Evolutionary conservation across 2,797 vertebrate genomes (phyloP).

Genomic region (Trematomus bernacchii): DNA sequence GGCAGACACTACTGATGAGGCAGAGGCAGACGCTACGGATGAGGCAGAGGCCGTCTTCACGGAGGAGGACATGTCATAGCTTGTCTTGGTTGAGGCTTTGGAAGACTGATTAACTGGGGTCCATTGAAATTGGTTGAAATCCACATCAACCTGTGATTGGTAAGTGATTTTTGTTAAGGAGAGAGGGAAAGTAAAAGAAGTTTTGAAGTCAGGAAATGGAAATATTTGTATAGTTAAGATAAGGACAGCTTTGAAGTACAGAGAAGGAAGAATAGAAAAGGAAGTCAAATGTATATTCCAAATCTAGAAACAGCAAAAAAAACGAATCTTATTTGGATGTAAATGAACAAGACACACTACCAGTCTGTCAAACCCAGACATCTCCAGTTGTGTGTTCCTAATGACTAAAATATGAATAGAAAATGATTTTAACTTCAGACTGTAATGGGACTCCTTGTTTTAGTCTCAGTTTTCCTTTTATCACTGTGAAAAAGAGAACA

Average conservation of each 20-base stretch:
- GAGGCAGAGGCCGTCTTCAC: constrained; percentile 54
- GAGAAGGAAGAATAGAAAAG: constrained; percentile 5
- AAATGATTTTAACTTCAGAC: constrained; percentile 24
- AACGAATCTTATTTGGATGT: constrained; percentile 16
- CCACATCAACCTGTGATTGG: constrained; percentile 87
- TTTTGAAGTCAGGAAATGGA: constrained; percentile 30
- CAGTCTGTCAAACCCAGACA: constrained; percentile 1
- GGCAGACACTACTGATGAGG: constrained; percentile 50
- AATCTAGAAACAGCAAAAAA: background rate
- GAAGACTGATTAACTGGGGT: constrained; percentile 80
- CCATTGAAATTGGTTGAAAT: constrained; percentile 87
- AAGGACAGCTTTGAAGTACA: constrained; percentile 11
- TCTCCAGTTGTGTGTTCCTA: constrained; percentile 7
- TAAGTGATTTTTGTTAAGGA: constrained; percentile 42
- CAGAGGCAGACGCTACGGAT: constrained; percentile 54
- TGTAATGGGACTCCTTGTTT: constrained; percentile 29
- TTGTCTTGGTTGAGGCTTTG: constrained; percentile 74
- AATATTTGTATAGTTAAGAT: constrained; percentile 6
- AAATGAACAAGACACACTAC: constrained; percentile 25
- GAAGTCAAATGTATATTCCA: background rate
- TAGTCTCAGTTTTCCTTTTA: constrained; percentile 18
- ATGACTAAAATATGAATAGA: constrained; percentile 51
- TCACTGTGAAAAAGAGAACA: constrained; percentile 27
- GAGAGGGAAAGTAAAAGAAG: constrained; percentile 65
- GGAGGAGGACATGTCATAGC: constrained; percentile 75